Conservation (phyloP, 2,113 vertebrate genomes). For the Channa argus region DNA sequence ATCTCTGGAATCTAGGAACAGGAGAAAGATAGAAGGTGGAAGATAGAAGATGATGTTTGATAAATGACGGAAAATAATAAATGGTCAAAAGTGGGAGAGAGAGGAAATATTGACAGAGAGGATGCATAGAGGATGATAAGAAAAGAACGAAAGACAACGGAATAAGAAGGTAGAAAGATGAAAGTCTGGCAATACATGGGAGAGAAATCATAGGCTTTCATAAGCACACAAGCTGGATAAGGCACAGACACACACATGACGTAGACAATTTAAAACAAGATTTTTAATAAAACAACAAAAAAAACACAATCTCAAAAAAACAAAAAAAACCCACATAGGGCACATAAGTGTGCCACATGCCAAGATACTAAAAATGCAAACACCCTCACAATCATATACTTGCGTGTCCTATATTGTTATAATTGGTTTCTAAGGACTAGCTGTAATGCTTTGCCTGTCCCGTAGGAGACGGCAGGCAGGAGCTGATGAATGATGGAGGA, state of each 20-base stretch:
- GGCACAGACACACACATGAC: neutral
- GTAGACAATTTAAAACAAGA: neutral
- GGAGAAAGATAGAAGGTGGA: neutral
- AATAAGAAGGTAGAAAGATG: neutral
- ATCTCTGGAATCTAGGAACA: neutral
- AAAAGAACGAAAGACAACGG: neutral
- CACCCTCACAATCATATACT: slow-evolving; percentile 20
- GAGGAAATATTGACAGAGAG: neutral
- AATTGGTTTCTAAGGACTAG: slow-evolving; percentile 81
- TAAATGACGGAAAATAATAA: neutral
- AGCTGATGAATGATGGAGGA: slow-evolving; percentile 78
- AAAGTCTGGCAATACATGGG: slow-evolving; percentile 20
- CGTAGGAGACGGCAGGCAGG: slow-evolving; percentile 65
- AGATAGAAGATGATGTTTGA: neutral
- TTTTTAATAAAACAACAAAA: neutral
- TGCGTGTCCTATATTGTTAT: slow-evolving; percentile 57
- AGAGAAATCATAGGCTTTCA: slow-evolving; percentile 34
- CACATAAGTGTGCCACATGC: slow-evolving; percentile 34
- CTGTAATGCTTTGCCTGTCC: slow-evolving; percentile 68
- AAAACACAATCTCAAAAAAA: slow-evolving; percentile 20
- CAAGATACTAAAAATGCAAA: slow-evolving; percentile 26
- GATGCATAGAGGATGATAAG: slow-evolving; percentile 2
- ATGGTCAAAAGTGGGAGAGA: neutral
- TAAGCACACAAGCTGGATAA: slow-evolving; percentile 1
- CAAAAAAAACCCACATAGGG: neutral